Evolutionary conservation across 1,140 invertebrate genomes (phyloP).

Genomic region (Dendrolimus kikuchii): DNA sequence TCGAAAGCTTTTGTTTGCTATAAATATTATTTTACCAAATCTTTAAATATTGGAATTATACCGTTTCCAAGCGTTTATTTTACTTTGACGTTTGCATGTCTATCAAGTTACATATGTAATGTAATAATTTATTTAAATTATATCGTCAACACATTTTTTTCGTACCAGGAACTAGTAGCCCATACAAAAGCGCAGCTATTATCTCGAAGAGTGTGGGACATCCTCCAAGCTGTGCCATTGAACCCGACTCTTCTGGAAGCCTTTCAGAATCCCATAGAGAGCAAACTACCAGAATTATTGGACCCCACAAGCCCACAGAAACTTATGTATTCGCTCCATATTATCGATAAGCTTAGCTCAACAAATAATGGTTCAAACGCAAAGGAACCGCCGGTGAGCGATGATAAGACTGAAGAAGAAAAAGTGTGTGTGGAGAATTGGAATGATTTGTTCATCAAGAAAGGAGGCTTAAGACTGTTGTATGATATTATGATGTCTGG

Average conservation of each 20-base stretch:
- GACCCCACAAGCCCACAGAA: slow-evolving; percentile 93
- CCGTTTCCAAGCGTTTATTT: no score
- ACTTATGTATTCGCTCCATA: slow-evolving; percentile 95
- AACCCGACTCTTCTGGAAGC: slow-evolving; percentile 88
- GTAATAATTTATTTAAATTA: no score
- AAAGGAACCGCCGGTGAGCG: slow-evolving; percentile 31
- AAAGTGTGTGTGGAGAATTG: slow-evolving; percentile 72
- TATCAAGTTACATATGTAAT: no score
- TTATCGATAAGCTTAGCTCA: slow-evolving; percentile 81
- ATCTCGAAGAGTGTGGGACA: slow-evolving; percentile 94
- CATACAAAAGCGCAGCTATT: slow-evolving; percentile 93
- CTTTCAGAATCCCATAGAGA: slow-evolving; percentile 82
- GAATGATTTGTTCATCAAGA: slow-evolving; percentile 87
- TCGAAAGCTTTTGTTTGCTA: no score
- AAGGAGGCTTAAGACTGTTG: slow-evolving; percentile 88
- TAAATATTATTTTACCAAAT: no score
- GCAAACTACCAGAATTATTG: slow-evolving; percentile 81
- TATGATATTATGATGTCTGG: slow-evolving; percentile 95
- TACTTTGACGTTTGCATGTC: no score
- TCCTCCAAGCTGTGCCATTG: slow-evolving; percentile 91
- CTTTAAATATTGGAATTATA: no score
- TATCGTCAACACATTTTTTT: slow-evolving; percentile 10
- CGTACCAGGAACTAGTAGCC: slow-evolving; percentile 79
- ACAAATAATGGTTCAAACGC: slow-evolving; percentile 36
- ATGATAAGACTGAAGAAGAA: slow-evolving; percentile 59